Conservation (phyloP, 2,797 vertebrate genomes). For the Malurus leucopterus region DNA sequence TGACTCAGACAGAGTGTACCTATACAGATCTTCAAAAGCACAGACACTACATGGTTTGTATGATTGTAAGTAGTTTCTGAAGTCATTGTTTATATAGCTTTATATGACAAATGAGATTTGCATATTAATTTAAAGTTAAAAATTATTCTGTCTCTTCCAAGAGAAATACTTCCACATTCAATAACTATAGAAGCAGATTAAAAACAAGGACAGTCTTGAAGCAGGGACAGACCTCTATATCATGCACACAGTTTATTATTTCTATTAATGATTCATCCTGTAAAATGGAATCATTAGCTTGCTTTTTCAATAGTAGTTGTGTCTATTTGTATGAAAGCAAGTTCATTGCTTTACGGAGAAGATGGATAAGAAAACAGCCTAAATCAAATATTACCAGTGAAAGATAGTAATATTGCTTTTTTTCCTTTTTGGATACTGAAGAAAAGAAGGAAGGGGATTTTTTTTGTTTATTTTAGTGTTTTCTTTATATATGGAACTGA, state of each 20-base stretch:
- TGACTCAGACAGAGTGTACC: neutral
- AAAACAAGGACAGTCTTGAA: neutral
- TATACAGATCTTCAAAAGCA: neutral
- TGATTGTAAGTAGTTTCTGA: slow-evolving; percentile 1
- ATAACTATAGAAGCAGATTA: neutral
- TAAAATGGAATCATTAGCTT: neutral
- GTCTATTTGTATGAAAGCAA: neutral
- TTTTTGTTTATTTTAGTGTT: neutral
- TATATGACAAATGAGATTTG: neutral
- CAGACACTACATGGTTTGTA: neutral
- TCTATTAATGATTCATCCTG: neutral
- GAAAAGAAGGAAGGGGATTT: neutral
- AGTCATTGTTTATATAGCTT: neutral
- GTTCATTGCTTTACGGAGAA: neutral
- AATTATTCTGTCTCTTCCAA: neutral
- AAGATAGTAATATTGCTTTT: slow-evolving; percentile 20
- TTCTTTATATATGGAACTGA: neutral
- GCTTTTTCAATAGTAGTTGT: neutral
- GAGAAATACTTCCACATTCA: neutral
- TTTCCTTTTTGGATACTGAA: slow-evolving; percentile 5
- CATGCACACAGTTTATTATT: neutral
- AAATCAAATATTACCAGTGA: neutral
- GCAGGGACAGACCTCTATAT: neutral
- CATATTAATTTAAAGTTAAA: neutral
- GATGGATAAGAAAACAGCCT: neutral